Evolutionary conservation across 2,888 invertebrate genomes (phyloP).

Genomic region (Thera britannica): DNA sequence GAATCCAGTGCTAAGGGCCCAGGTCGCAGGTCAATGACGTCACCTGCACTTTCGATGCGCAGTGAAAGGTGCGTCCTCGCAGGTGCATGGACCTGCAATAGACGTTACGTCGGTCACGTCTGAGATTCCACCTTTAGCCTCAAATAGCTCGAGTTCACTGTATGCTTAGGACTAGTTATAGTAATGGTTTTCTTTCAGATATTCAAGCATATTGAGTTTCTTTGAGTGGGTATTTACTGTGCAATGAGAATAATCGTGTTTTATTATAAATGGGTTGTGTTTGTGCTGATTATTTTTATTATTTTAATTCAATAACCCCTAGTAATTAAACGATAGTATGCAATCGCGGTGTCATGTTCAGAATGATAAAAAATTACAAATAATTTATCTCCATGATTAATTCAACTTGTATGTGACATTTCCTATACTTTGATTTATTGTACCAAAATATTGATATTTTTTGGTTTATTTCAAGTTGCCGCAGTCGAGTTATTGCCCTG

Average conservation of each 20-base stretch:
- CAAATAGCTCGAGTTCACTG: slow-evolving; percentile 4
- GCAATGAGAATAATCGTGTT: too few species aligned
- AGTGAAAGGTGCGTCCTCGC: slow-evolving; percentile 80
- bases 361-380: not conserved
- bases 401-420: not conserved
- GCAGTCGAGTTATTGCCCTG: slow-evolving; percentile 26
- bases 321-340: not conserved
- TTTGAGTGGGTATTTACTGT: too few species aligned
- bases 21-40: slow-evolving; percentile 71
- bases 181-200: not conserved
- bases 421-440: slow-evolving; percentile 5
- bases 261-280: too few species aligned
- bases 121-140: slow-evolving; percentile 18
- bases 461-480: slow-evolving; percentile 16
- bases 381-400: not conserved
- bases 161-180: not conserved
- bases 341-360: not conserved
- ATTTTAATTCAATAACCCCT: not conserved
- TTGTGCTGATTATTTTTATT: too few species aligned
- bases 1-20: slow-evolving; percentile 16
- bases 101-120: slow-evolving; percentile 24
- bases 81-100: slow-evolving; percentile 53
- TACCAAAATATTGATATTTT: not conserved
- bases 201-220: not conserved
- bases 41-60: slow-evolving; percentile 79